Conservation (phyloP, 2,888 invertebrate species). For the Alitta virens region DNA sequence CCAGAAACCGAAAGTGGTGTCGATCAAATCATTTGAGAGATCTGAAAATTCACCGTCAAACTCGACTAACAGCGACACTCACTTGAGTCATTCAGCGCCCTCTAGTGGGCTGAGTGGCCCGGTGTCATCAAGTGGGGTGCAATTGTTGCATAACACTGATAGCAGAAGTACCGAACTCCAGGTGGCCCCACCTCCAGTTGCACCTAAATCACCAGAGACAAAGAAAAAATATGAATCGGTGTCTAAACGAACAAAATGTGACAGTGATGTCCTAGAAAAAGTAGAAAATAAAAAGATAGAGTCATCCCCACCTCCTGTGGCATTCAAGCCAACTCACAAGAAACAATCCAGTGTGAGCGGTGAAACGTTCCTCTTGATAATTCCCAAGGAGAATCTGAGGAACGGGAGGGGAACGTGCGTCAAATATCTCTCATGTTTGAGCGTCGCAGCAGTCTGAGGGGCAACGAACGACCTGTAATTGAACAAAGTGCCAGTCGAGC, state of each 20-base stretch:
- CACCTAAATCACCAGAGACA: neutral
- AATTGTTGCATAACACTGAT: no score
- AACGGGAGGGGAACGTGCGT: slow-evolving; percentile 3
- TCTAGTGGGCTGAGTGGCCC: no score
- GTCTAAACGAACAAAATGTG: no score
- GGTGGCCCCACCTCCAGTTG: neutral
- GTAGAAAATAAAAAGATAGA: no score
- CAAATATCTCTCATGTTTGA: slow-evolving; percentile 13
- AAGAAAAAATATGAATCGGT: neutral
- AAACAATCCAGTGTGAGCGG: no score
- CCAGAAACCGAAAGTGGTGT: slow-evolving; percentile 15
- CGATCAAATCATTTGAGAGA: slow-evolving; percentile 4
- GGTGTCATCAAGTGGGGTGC: no score
- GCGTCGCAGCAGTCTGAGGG: slow-evolving; percentile 6
- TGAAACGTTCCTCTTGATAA: no score
- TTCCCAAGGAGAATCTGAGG: neutral
- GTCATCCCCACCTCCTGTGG: no score
- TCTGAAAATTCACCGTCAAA: neutral
- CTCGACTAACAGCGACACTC: neutral
- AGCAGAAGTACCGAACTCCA: no score
- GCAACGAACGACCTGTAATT: neutral
- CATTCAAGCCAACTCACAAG: no score
- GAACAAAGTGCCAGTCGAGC: neutral
- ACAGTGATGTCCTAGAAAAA: no score
- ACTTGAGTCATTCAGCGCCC: neutral